Evolutionary conservation across 2,888 invertebrate genomes (phyloP), one percentile per base, ranked within the genome.

Genomic region (Aspidiotus destructor): DNA sequence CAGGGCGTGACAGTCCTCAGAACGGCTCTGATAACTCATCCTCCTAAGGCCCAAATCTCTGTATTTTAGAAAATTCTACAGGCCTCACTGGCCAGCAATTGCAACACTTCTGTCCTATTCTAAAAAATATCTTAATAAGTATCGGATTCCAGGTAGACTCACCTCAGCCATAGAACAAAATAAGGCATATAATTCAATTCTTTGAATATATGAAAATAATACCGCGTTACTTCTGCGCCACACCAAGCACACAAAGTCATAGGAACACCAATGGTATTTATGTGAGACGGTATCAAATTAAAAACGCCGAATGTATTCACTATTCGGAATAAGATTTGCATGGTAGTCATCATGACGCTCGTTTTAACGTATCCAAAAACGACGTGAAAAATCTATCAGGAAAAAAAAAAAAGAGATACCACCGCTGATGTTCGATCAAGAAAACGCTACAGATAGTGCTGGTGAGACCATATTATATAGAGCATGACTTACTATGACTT

Each of bases 161-260:
- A 69, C 69, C 69, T 62, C n/a, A 69, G 13, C 69, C 69, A 69
- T 41, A 54, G 54, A 28, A 68, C 44, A 1, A 68, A 40, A 16
- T 61, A 54, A 13, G 68, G 68, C 11, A 61, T 17, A 17, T 28
- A 62, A 57, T 62, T 69, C 7, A 62, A 48, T 62, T 69, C 69
- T 57, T 69, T 69, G 40, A 62, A 62, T 44, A 69, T 57, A 40
- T 69, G 62, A 41, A 69, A 69, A 28, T 44, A 40, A 40, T 69
- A 69, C 55, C 69, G 41, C 8, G 62, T 62, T 13, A 62, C 62
- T 62, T 69, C 69, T 7, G 69, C 62, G 15, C 54, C 53, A 42
- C 62, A 69, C 69, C 69, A 69, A 11, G 69, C 69, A 15, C 55
- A 62, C 57, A 69, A 42, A 15, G 69, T 69, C 69, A 69, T 69